Conservation (phyloP, 2,888 invertebrate species). For the Stenoptilia bipunctidactyla region DNA sequence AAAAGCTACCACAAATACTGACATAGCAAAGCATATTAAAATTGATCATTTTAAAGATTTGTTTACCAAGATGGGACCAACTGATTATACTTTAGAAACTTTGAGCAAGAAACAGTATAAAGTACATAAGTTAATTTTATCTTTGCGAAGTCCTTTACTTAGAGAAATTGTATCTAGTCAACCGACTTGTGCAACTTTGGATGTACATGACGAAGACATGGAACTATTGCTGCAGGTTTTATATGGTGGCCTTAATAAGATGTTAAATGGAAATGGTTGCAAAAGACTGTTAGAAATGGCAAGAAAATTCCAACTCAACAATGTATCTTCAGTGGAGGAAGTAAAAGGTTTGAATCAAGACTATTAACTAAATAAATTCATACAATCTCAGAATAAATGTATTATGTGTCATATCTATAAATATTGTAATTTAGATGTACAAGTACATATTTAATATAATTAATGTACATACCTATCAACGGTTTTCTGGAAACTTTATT, state of each 20-base stretch:
- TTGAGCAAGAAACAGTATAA: constrained; percentile 28
- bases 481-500: too few species aligned
- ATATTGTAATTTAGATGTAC: too few species aligned
- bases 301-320: constrained; percentile 30
- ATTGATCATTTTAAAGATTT: constrained; percentile 29
- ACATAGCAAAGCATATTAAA: constrained; percentile 35
- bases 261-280: constrained; percentile 32
- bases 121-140: constrained; percentile 40
- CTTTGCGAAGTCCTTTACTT: constrained; percentile 39
- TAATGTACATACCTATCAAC: too few species aligned
- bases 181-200: constrained; percentile 22
- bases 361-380: too few species aligned
- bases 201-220: constrained; percentile 37
- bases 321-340: too few species aligned
- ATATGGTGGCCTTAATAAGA: constrained; percentile 40
- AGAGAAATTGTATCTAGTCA: constrained; percentile 23
- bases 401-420: too few species aligned
- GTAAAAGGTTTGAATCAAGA: too few species aligned
- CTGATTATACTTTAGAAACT: constrained; percentile 39
- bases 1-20: constrained; percentile 25
- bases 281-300: constrained; percentile 34
- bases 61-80: constrained; percentile 27
- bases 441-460: too few species aligned
- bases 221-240: constrained; percentile 41
- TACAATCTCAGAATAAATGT: too few species aligned